Base-by-base conservation (phyloP, 2,888 invertebrate genomes). In the Margaritifera margaritifera region DNA sequence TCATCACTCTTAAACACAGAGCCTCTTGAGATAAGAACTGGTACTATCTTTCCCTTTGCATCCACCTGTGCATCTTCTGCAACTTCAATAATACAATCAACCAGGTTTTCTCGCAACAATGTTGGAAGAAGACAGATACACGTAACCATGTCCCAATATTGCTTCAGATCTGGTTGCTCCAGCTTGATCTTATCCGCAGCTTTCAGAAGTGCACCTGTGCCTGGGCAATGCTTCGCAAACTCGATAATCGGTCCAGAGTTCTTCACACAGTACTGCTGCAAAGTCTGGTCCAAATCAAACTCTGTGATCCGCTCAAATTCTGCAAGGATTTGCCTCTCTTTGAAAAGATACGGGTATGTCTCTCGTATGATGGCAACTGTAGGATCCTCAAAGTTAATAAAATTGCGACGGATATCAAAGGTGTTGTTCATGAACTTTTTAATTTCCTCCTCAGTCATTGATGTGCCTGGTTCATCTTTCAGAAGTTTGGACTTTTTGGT, bases 141-240 rank as follows among this genome's bases (percentile, higher is more conserved):
- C 1, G 85, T 84, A 6, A 86, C 85, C 86, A 86, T 86, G 65
- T 86, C 86, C 86, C 86, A 86, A 71, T 86, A 86, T 73, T 85
- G 86, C 71, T 80, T 79, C 56, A 86, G 64, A 2, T 84, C 80
- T 20, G 80, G 80, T 61, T 84, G 85, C 60, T 86, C 85, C 64
- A 83, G 82, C 64, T 85, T 85, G 22, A 84, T 83, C 19, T 75
- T 71, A n/a, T 84, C 85, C 22, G 84, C 84, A 53, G 84, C 81
- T 55, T 79, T 80, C 64, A 86, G 72, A 22, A 86, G 78, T 24
- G 78, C 74, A n/a, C 77, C 80, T 1, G 86, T 79, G 52, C 83
- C 84, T 0, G 81, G 71, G 56, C 79, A 81, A 51, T 78, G 77
- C 42, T 80, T 74, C 8, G 84, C 84, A 66, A 81, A 79, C 51